phyloP scores from a whole-genome alignment of 2,113 vertebrate species.

The Heterotilapia buettikoferi region DNA sequence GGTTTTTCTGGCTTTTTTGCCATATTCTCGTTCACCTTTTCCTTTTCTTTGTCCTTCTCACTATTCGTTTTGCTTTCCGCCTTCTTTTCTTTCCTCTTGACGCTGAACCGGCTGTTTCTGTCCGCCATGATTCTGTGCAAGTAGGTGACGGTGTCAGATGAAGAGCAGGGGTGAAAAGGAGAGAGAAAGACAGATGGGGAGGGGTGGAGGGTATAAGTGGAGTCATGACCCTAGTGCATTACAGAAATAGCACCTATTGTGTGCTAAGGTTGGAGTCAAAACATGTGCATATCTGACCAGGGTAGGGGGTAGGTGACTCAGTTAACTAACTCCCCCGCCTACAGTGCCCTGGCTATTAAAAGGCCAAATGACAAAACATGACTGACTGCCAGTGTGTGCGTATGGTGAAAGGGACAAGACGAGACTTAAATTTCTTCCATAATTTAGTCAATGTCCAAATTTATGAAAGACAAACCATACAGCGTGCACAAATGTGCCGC shows the following conservation, averaged over 20 bases:
- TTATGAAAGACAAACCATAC: neutral
- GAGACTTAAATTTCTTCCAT: neutral
- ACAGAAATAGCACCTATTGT: slow-evolving; percentile 71
- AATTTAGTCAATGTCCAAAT: neutral
- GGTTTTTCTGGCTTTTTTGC: slow-evolving; percentile 31
- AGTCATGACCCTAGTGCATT: slow-evolving; percentile 46
- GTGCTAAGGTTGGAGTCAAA: slow-evolving; percentile 22
- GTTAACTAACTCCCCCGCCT: slow-evolving; percentile 38
- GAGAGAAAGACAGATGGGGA: neutral
- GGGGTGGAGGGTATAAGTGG: slow-evolving; percentile 3
- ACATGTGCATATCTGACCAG: slow-evolving; percentile 21
- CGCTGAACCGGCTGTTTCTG: slow-evolving; percentile 42
- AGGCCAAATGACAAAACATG: slow-evolving; percentile 36
- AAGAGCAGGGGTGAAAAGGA: neutral
- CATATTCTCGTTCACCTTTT: slow-evolving; percentile 36
- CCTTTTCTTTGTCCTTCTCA: slow-evolving; percentile 46
- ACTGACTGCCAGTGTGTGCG: neutral
- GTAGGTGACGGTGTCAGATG: slow-evolving; percentile 14
- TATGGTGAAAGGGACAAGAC: neutral
- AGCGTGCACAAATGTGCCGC: neutral
- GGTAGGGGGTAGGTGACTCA: slow-evolving; percentile 5
- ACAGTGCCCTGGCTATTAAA: slow-evolving; percentile 47
- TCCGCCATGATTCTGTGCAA: slow-evolving; percentile 58
- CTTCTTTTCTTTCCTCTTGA: slow-evolving; percentile 63
- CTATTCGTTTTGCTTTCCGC: slow-evolving; percentile 50